Percentiles rank a stretch among this genome's conserved stretches.
Conservation (phyloP, 2,113 vertebrate species). For the Hepsetus odoe region DNA sequence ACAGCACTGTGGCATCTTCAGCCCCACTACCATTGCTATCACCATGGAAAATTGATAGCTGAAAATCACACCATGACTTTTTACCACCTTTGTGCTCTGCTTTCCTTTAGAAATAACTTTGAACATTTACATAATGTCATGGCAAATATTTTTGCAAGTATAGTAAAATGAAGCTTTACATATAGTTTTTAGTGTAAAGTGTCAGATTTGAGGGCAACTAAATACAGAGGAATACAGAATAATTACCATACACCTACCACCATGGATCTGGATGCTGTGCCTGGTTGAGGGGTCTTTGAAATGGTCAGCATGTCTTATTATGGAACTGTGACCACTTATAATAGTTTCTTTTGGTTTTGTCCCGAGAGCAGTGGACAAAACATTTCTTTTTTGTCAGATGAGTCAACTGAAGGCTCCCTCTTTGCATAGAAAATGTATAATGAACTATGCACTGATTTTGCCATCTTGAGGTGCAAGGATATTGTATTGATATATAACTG, state of each 20-base stretch:
- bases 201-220: background rate
- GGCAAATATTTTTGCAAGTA: too few relatives aligned
- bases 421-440: too few relatives aligned
- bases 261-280: constrained; percentile 77
- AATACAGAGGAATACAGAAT: background rate
- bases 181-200: background rate
- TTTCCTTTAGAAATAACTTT: background rate
- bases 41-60: constrained; percentile 77
- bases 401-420: background rate
- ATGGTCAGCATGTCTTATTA: constrained; percentile 78
- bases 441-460: too few relatives aligned
- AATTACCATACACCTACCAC: constrained; percentile 62
- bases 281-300: constrained; percentile 77
- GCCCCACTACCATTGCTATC: constrained; percentile 72
- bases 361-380: constrained; percentile 56
- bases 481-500: too few relatives aligned
- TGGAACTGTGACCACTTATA: constrained; percentile 78
- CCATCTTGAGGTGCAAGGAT: too few relatives aligned
- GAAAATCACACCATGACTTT: background rate
- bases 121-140: background rate
- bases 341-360: constrained; percentile 76
- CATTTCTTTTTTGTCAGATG: background rate
- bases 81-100: background rate
- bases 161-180: too few relatives aligned
- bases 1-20: constrained; percentile 79